Conservation (phyloP, 2,888 invertebrate genomes). For the Cosmopolites sordidus region DNA sequence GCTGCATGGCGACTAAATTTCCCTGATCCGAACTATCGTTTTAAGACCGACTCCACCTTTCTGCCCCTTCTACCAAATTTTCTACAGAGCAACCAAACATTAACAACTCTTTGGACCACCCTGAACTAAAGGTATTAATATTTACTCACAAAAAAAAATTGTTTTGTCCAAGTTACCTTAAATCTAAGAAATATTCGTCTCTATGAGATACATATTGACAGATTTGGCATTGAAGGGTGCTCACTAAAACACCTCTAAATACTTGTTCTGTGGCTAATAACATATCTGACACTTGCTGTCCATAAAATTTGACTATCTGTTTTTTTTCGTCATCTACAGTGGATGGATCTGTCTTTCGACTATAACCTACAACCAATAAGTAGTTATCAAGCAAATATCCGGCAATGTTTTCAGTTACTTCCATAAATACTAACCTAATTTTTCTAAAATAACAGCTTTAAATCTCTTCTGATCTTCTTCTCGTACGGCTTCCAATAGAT, state of each 20-base stretch:
- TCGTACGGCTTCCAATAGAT: constrained; percentile 82
- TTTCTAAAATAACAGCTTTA: constrained; percentile 73
- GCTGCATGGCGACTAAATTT: too few species aligned
- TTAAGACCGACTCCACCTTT: too few species aligned
- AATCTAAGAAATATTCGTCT: constrained; percentile 89
- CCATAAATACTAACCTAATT: constrained; percentile 53
- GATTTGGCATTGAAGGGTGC: constrained; percentile 83
- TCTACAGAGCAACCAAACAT: too few species aligned
- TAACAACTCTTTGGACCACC: too few species aligned
- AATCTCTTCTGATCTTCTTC: constrained; percentile 75
- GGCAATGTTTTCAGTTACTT: not conserved
- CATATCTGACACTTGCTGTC: constrained; percentile 73
- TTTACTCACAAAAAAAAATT: too few species aligned
- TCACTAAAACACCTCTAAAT: constrained; percentile 89
- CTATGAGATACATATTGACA: constrained; percentile 83
- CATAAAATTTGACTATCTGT: constrained; percentile 76
- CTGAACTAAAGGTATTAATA: too few species aligned
- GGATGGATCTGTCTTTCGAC: constrained; percentile 68
- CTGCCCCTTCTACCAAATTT: too few species aligned
- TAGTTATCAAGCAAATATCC: not conserved
- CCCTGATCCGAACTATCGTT: too few species aligned
- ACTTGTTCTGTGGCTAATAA: constrained; percentile 82
- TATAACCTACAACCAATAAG: constrained; percentile 48
- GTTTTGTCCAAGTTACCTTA: constrained; percentile 46
- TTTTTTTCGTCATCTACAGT: constrained; percentile 72